These are phyloP conservation scores for Ophioninae sp. DNA, from an alignment of 2,888 invertebrate genomes.

Conservation along the genomic window DNA sequence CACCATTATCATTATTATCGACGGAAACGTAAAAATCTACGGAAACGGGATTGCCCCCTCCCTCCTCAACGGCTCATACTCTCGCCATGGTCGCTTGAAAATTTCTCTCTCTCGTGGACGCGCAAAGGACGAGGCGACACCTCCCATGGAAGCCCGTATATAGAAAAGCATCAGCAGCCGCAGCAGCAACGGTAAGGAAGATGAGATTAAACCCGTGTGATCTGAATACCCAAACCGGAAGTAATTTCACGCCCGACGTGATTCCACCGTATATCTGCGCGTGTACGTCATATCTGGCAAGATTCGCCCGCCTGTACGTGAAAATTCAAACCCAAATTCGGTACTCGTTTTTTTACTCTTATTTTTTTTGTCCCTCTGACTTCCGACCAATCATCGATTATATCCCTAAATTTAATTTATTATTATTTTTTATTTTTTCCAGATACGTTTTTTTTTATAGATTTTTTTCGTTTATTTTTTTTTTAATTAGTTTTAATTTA, in stretches of 20 bases:
- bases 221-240: slow-evolving; percentile 59
- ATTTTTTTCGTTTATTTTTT: too few species aligned
- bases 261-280: slow-evolving; percentile 48
- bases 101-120: slow-evolving; percentile 11
- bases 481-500: too few species aligned
- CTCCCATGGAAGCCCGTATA: background rate
- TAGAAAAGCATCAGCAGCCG: background rate
- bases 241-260: slow-evolving; percentile 59
- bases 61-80: background rate
- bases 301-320: background rate
- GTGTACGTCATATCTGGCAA: slow-evolving; percentile 23
- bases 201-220: slow-evolving; percentile 55
- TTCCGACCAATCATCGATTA: background rate
- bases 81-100: background rate
- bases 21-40: background rate
- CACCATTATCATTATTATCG: background rate
- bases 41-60: background rate
- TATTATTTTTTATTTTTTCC: too few species aligned
- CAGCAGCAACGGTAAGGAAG: slow-evolving; percentile 26
- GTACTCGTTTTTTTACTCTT: background rate
- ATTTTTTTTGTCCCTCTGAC: background rate
- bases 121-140: background rate
- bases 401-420: too few species aligned
- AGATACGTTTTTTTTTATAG: too few species aligned
- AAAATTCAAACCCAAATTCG: background rate